Base-by-base conservation (phyloP, 2,113 vertebrate species). In the Serilophus lunatus region DNA sequence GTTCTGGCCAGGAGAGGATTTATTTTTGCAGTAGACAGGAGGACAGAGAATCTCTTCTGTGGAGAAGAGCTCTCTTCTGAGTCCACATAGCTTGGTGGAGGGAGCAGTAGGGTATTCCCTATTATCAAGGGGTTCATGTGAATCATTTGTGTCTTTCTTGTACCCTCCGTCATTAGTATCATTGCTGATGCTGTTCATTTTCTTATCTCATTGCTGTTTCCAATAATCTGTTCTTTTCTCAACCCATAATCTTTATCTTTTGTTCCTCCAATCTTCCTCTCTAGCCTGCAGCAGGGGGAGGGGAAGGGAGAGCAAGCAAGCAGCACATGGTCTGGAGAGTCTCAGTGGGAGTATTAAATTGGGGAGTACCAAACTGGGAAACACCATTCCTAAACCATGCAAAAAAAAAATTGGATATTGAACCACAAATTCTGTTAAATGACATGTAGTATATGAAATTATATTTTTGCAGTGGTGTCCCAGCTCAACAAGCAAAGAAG, bases 91-190 rank as follows among this genome's bases (percentile, higher is more conserved):
- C 0, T 0, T 31, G 24, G 45, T 1, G 0, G 68, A 60, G n/a
- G 28, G 6, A 0, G 0, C 0, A 0, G 13, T 53, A 29, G n/a
- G 24, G 15, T 29, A 45, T 12, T 60, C 19, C 45, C 44, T 38
- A 4, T 9, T 66, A 17, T 4, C n/a, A 6, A 3, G 12, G 7
- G 1, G 2, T 2, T 59, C 68, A n/a, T 60, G 61, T 53, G 61
- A 76, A 60, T 25, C 33, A 3, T 22, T 68, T 38, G 10, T 17
- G 33, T 59, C 23, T 76, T 68, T 68, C 40, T 76, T 54, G 19
- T 26, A 76, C 3, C 6, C 8, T 53, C 35, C 53, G 38, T n/a
- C 69, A 60, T 68, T 29, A 53, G 10, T 24, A 24, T 11, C 53
- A 13, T 5, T 82, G 29, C 20, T 42, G 31, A 5, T 66, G 50